Base-by-base conservation (phyloP, 2,113 vertebrate genomes). In the Perca flavescens region DNA sequence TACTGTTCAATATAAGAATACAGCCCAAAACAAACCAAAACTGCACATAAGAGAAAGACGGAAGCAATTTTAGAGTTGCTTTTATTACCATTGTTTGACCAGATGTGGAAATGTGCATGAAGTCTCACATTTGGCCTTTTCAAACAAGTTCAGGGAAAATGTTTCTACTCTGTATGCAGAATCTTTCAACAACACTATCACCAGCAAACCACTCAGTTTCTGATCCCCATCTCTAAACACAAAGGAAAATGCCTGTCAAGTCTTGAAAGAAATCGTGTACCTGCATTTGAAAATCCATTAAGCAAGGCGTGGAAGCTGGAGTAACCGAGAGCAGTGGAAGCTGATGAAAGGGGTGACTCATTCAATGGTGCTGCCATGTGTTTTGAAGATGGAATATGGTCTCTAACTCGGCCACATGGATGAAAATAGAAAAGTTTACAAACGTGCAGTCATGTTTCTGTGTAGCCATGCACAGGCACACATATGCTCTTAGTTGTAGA, bases 271-370 rank as follows among this genome's bases (percentile, higher is more conserved):
- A 93, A 93, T 89, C 47, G 60, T 91, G 87, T 83, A 92, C 90
- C 90, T 93, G 90, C 92, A 92, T 94, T 94, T 94, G 90, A 92
- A 93, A 94, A 93, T 92, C 93, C 93, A 94, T 94, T 94, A 93
- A 91, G 85, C 85, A 74, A 91, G 89, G 88, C 79, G 80, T 82
- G 73, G 85, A 88, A 88, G 86, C 89, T 65, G 86, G 58, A 89
- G 85, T 73, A 86, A 92, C 85, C n/a, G 84, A 86, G 79, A 86
- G 84, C 75, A 80, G 91, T 79, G 82, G 88, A 91, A 86, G 82
- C 79, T 84, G 88, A 94, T 93, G 88, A 94, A 94, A 94, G 88
- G 84, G 79, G 78, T 80, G 90, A 92, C 74, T 92, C 89, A 91
- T 82, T 91, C 64, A 53, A 68, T 82, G 91, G 82, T 85, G 69